phyloP scores from a whole-genome alignment of 2,113 vertebrate species.

The Stigmatopora nigra region DNA sequence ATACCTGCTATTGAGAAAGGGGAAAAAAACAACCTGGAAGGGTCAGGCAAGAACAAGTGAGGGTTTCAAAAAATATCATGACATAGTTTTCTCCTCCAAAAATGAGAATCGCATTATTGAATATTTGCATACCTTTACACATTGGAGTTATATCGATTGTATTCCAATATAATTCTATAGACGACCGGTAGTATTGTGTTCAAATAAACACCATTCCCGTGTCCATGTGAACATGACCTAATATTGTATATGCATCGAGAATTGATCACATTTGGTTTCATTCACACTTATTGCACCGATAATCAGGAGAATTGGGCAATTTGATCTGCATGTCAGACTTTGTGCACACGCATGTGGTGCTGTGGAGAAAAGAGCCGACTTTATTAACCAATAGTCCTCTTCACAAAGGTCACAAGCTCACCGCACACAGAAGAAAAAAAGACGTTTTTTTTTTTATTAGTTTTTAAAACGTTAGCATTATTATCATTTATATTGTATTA shows the following conservation, averaged over 20 bases:
- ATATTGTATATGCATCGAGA: not conserved
- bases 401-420: constrained; percentile 52
- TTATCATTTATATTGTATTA: not conserved
- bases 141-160: too few relatives aligned
- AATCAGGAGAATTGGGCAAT: constrained; percentile 13
- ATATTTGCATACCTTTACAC: too few relatives aligned
- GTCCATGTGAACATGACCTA: not conserved
- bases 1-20: too few relatives aligned
- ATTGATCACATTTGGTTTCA: not conserved
- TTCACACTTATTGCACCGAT: constrained; percentile 11
- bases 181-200: too few relatives aligned
- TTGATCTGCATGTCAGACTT: constrained; percentile 5
- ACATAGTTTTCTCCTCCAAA: too few relatives aligned
- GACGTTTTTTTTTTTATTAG: too few relatives aligned
- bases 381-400: constrained; percentile 14
- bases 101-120: too few relatives aligned
- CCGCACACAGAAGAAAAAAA: constrained; percentile 45
- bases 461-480: not conserved
- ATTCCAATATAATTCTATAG: too few relatives aligned
- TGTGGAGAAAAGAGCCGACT: constrained; percentile 14
- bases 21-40: too few relatives aligned
- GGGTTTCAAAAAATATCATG: too few relatives aligned
- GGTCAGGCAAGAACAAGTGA: too few relatives aligned
- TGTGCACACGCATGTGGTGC: constrained; percentile 12
- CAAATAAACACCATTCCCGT: not conserved